These are phyloP conservation scores for Philaethria dido DNA, from an alignment of 2,888 invertebrate genomes.

Conservation along the genomic window DNA sequence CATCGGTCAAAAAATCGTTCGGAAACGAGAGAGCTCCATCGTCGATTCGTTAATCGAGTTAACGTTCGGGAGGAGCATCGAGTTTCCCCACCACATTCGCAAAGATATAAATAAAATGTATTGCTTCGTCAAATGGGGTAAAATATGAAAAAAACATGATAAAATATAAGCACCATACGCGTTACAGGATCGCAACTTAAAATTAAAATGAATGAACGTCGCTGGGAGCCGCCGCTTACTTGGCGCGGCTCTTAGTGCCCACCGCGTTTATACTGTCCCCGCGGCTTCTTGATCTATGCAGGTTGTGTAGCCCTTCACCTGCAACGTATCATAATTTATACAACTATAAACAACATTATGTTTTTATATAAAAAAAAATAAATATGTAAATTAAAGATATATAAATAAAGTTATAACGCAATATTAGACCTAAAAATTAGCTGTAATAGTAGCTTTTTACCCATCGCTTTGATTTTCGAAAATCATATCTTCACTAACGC, in stretches of 20 bases:
- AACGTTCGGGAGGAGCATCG: constrained; percentile 60
- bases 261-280: constrained; percentile 91
- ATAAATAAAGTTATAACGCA: too few relatives aligned
- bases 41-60: constrained; percentile 55
- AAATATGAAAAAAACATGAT: constrained; percentile 12
- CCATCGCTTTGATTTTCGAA: too few relatives aligned
- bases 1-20: constrained; percentile 46
- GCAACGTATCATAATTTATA: constrained; percentile 32
- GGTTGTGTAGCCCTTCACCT: constrained; percentile 87
- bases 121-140: constrained; percentile 15
- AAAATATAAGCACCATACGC: constrained; percentile 68
- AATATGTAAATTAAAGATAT: too few relatives aligned
- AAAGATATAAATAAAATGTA: constrained; percentile 17
- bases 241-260: constrained; percentile 83
- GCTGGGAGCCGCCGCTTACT: constrained; percentile 64
- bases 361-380: too few relatives aligned
- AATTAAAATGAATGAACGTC: constrained; percentile 61
- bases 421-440: too few relatives aligned
- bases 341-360: too few relatives aligned
- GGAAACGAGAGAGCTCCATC: constrained; percentile 47
- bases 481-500: too few relatives aligned
- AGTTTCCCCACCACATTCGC: constrained; percentile 26
- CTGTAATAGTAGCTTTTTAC: too few relatives aligned
- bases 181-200: constrained; percentile 72
- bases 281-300: constrained; percentile 92